Conservation (phyloP, 1,140 invertebrate genomes). For the Aethina tumida region DNA sequence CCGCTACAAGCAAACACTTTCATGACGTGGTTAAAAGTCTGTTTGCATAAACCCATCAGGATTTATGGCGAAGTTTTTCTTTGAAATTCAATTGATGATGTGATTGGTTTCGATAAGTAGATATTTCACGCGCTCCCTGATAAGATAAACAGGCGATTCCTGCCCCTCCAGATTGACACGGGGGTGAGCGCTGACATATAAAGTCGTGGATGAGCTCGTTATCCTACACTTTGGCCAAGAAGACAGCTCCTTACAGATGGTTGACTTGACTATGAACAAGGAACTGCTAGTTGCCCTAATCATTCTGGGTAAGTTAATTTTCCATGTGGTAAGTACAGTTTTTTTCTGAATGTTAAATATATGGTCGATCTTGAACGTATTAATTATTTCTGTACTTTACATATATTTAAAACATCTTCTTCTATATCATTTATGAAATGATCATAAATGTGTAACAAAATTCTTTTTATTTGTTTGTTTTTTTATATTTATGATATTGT, state of each 20-base stretch:
- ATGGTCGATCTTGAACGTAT: too few relatives aligned
- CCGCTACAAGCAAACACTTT: slow-evolving; percentile 6
- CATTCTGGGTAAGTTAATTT: slow-evolving; percentile 9
- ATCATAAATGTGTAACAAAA: too few relatives aligned
- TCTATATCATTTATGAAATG: slow-evolving; percentile 8
- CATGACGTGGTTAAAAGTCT: slow-evolving; percentile 1
- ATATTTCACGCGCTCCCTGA: slow-evolving; percentile 12
- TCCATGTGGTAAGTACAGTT: not conserved
- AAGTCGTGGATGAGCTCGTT: slow-evolving; percentile 3
- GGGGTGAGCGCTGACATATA: slow-evolving; percentile 9
- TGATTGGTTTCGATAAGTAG: slow-evolving; percentile 14
- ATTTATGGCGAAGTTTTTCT: slow-evolving; percentile 11
- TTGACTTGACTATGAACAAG: slow-evolving; percentile 10
- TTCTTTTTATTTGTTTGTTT: not conserved
- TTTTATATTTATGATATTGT: slow-evolving; percentile 3
- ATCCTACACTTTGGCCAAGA: not conserved
- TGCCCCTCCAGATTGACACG: slow-evolving; percentile 6
- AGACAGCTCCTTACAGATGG: not conserved
- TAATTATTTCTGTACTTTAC: too few relatives aligned
- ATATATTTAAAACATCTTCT: slow-evolving; percentile 5
- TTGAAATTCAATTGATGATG: slow-evolving; percentile 16
- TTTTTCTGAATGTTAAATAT: too few relatives aligned
- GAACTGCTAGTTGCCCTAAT: slow-evolving; percentile 10
- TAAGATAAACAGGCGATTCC: slow-evolving; percentile 13
- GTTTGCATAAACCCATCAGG: slow-evolving; percentile 10